Percentiles rank a stretch among this genome's conserved stretches.
Conservation (phyloP, 2,113 vertebrate species). For the Arizona elegans region DNA sequence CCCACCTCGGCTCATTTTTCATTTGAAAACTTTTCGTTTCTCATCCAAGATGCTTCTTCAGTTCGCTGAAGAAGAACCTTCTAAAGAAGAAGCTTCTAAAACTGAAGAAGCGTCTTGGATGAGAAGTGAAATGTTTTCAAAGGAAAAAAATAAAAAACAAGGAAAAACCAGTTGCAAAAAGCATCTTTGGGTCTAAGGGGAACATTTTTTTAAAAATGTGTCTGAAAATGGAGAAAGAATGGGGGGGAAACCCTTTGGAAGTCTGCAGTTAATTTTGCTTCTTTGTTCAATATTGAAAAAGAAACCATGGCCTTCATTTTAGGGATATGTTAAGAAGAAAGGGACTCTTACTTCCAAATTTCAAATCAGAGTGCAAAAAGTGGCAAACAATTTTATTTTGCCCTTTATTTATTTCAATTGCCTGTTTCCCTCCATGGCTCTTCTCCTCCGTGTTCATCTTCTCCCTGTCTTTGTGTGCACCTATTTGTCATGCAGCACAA, state of each 20-base stretch:
- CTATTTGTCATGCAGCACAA: conserved; percentile 30
- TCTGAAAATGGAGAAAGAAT: neutral
- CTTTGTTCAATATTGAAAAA: conserved; percentile 41
- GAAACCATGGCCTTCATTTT: neutral
- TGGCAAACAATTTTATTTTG: conserved; percentile 21
- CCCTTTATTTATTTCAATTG: neutral
- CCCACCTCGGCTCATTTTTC: no score
- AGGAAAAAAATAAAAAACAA: no score
- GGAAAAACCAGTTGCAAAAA: no score
- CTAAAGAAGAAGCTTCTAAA: no score
- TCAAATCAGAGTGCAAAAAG: neutral
- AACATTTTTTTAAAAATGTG: neutral
- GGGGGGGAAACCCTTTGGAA: neutral
- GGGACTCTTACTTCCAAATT: neutral
- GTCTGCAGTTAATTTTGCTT: neutral
- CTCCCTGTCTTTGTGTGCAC: neutral
- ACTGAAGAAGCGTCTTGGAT: no score
- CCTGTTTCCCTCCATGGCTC: neutral
- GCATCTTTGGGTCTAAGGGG: no score
- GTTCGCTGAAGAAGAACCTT: no score
- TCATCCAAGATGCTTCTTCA: no score
- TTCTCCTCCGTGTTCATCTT: neutral
- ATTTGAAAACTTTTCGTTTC: no score
- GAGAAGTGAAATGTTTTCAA: no score
- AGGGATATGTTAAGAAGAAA: neutral